phyloP scores from a whole-genome alignment of 30 jellyfish, hydroid and myxozoan genomes.

The Rhopilema esculentum region DNA sequence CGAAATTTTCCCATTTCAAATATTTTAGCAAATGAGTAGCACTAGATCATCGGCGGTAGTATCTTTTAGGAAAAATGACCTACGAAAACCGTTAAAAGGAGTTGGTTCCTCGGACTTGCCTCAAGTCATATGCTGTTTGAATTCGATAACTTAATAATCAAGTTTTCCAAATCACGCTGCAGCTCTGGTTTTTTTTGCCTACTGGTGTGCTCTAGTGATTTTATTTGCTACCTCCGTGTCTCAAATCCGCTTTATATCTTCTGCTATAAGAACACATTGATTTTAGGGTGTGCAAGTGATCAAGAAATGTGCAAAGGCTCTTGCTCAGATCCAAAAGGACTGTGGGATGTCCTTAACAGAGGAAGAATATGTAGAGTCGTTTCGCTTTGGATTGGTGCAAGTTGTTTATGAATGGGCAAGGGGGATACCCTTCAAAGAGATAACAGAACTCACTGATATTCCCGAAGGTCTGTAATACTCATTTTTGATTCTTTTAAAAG shows the following conservation, averaged over 20 bases:
- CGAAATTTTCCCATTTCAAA: too few species aligned
- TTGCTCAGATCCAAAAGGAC: constrained; percentile 78
- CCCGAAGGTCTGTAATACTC: constrained; percentile 82
- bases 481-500: neutral
- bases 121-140: too few species aligned
- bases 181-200: neutral
- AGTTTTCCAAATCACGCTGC: neutral
- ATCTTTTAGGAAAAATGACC: too few species aligned
- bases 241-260: neutral
- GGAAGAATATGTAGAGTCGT: constrained; percentile 80
- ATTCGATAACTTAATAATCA: too few species aligned
- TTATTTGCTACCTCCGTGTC: too few species aligned
- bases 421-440: constrained; percentile 94
- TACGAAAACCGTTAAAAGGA: too few species aligned
- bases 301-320: constrained; percentile 71
- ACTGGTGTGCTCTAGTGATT: neutral
- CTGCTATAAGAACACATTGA: neutral
- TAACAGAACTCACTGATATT: constrained; percentile 85
- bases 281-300: constrained; percentile 76
- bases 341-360: constrained; percentile 85
- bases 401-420: constrained; percentile 98
- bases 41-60: too few species aligned
- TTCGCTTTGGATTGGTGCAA: constrained; percentile 92
- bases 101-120: too few species aligned
- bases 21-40: too few species aligned